Conservation (phyloP, 2,888 invertebrate genomes). For the Tipula helvola region DNA sequence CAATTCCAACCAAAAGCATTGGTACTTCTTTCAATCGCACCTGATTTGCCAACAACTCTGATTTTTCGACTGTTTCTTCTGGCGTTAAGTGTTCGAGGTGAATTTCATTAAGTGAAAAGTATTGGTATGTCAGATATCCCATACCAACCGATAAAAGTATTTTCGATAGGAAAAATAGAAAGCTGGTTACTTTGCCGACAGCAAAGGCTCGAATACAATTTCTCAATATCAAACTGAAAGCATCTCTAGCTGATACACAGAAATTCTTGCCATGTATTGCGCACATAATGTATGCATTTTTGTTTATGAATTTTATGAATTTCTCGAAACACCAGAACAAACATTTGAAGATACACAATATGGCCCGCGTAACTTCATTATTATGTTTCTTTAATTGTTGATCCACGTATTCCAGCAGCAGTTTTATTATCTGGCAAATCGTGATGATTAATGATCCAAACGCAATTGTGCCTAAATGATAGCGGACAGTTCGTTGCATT, state of each 20-base stretch:
- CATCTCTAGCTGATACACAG: conserved; percentile 77
- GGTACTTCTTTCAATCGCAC: conserved; percentile 73
- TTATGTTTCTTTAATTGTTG: conserved; percentile 72
- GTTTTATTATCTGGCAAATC: conserved; percentile 74
- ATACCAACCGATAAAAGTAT: conserved; percentile 68
- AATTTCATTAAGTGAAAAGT: conserved; percentile 49
- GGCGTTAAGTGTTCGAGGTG: conserved; percentile 18
- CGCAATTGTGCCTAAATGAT: conserved; percentile 66
- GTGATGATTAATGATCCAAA: conserved; percentile 87
- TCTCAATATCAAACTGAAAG: conserved; percentile 77
- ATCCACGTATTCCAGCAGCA: conserved; percentile 73
- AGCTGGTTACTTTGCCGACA: conserved; percentile 78
- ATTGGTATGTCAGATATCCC: conserved; percentile 57
- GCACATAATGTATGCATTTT: conserved; percentile 91
- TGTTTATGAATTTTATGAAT: conserved; percentile 62
- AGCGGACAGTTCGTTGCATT: conserved; percentile 56
- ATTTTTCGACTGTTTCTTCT: background rate
- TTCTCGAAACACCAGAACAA: conserved; percentile 81
- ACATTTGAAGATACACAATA: conserved; percentile 65
- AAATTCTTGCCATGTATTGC: conserved; percentile 90
- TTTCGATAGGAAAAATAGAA: conserved; percentile 84
- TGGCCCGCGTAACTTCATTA: conserved; percentile 50
- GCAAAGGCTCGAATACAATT: conserved; percentile 69
- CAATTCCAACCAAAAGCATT: conserved; percentile 66
- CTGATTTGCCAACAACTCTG: background rate